A percentile compares a stretch with the other conserved stretches of the same genome.
Evolutionary conservation across 1,140 invertebrate species (phyloP).

Genomic region (Zeugodacus cucurbitae): DNA sequence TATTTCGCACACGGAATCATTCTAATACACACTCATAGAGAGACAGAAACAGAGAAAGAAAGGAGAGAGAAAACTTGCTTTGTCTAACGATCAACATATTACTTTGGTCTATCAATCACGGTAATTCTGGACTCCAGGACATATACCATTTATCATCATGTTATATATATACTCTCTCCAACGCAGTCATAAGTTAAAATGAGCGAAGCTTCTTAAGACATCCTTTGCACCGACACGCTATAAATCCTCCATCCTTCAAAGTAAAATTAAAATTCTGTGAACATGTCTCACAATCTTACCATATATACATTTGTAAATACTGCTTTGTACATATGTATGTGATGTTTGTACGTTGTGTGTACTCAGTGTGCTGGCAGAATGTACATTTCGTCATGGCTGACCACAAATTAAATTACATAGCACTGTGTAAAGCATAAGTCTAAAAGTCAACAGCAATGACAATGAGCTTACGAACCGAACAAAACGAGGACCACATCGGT

Average conservation of each 20-base stretch:
- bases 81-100: no score
- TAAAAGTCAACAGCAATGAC: neutral
- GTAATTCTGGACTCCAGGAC: no score
- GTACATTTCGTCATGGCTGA: slow-evolving; percentile 11
- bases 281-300: neutral
- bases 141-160: no score
- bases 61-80: no score
- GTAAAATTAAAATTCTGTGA: neutral
- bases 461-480: neutral
- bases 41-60: no score
- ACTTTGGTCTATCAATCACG: no score
- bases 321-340: neutral
- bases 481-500: neutral
- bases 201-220: neutral
- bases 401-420: slow-evolving; percentile 36
- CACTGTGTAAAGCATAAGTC: slow-evolving; percentile 25
- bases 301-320: neutral
- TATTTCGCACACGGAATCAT: no score
- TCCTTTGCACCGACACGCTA: neutral
- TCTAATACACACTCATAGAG: no score
- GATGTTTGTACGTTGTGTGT: neutral
- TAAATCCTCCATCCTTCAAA: neutral
- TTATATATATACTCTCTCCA: no score
- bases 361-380: neutral
- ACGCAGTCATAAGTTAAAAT: no score